Conservation (phyloP, 2,888 invertebrate species). For the Tachina grossa region DNA sequence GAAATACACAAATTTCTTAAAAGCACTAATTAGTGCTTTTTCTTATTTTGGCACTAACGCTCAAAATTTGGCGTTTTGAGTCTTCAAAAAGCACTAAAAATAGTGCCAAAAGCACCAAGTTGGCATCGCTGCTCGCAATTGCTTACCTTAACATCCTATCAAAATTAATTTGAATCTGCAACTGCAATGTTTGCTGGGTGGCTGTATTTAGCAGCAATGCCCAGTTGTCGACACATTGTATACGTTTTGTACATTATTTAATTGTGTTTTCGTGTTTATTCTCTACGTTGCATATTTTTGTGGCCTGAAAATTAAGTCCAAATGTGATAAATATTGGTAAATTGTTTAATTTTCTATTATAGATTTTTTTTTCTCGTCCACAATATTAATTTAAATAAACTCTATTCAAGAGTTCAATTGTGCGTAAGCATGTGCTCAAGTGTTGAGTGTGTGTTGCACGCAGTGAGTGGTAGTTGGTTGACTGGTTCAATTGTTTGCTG, state of each 20-base stretch:
- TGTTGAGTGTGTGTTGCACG: conserved; percentile 27
- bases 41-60: no score
- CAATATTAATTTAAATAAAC: conserved; percentile 66
- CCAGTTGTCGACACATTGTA: neutral
- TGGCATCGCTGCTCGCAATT: no score
- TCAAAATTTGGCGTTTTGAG: no score
- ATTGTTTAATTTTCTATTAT: conserved; percentile 58
- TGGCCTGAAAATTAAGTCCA: conserved; percentile 50
- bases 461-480: conserved; percentile 29
- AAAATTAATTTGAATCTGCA: neutral
- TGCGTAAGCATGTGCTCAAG: neutral
- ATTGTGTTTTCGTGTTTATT: neutral
- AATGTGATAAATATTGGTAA: conserved; percentile 61
- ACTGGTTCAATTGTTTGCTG: conserved; percentile 7
- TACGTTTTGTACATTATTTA: neutral
- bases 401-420: conserved; percentile 19
- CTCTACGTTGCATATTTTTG: conserved; percentile 34
- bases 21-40: no score
- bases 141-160: neutral
- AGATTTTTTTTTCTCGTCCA: conserved; percentile 46
- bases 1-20: no score
- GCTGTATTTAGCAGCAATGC: neutral
- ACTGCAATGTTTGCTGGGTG: neutral
- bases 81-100: no score
- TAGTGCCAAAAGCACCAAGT: no score